Conservation (phyloP, 1,140 invertebrate genomes). For the Aradophagus sp. region DNA sequence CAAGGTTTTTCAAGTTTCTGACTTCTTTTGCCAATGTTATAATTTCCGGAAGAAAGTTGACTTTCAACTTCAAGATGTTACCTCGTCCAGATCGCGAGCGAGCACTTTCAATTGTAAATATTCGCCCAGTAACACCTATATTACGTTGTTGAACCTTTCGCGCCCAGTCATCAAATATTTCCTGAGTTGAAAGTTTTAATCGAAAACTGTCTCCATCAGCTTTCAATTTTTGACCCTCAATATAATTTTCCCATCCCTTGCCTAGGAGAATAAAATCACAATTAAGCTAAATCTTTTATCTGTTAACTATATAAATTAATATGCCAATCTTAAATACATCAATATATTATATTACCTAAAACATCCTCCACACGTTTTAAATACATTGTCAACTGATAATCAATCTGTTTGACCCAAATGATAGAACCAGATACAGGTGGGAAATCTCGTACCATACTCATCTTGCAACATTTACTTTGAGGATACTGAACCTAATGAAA, state of each 20-base stretch:
- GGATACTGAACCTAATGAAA: constrained; percentile 87
- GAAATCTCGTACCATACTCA: constrained; percentile 93
- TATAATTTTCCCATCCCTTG: constrained; percentile 99
- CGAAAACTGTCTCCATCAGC: constrained; percentile 98
- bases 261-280: constrained; percentile 76
- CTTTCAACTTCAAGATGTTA: constrained; percentile 92
- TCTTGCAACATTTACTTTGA: constrained; percentile 92
- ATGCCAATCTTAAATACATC: neutral
- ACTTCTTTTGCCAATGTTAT: constrained; percentile 99
- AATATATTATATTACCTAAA: constrained; percentile 81
- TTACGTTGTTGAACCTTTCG: constrained; percentile 96
- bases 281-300: too few species aligned
- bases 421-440: constrained; percentile 98
- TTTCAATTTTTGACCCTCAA: constrained; percentile 98
- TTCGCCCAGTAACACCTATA: constrained; percentile 92
- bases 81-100: constrained; percentile 88
- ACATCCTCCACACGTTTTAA: constrained; percentile 98
- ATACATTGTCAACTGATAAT: constrained; percentile 97
- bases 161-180: constrained; percentile 98
- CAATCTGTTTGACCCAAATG: constrained; percentile 99
- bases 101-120: constrained; percentile 94
- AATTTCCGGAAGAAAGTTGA: constrained; percentile 98
- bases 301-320: constrained; percentile 2
- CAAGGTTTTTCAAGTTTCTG: constrained; percentile 95
- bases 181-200: constrained; percentile 94